Conservation (phyloP, 2,113 vertebrate species). For the Boulengeromyrus knoepffleri region DNA sequence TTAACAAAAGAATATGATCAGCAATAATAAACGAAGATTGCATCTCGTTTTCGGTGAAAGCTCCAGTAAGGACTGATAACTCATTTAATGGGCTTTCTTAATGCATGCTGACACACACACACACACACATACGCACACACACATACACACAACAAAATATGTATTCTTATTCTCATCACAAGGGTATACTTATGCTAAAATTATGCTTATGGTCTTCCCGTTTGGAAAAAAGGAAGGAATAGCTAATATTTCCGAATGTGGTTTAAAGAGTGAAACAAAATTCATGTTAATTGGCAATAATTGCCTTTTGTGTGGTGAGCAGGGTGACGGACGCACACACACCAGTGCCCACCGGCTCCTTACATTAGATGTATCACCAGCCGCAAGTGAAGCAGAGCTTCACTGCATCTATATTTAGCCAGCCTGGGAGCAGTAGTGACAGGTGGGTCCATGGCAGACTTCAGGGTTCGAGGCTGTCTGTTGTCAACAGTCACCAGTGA, state of each 20-base stretch:
- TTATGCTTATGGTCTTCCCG: neutral
- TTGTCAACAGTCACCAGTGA: neutral
- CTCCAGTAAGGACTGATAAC: neutral
- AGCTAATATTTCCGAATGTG: neutral
- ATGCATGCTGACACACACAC: neutral
- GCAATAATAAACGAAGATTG: slow-evolving; percentile 5
- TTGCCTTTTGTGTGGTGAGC: neutral
- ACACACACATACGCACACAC: neutral
- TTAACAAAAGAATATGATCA: neutral
- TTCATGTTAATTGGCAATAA: neutral
- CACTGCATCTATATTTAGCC: slow-evolving; percentile 17
- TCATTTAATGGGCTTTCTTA: neutral
- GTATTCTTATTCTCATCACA: neutral
- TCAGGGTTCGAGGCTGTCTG: neutral
- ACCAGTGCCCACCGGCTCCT: neutral
- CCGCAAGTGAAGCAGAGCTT: neutral
- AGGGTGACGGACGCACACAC: neutral
- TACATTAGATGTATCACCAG: neutral
- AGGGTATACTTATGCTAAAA: neutral
- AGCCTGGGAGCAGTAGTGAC: neutral
- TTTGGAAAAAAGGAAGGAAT: neutral
- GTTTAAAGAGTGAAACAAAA: neutral
- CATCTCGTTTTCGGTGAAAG: neutral
- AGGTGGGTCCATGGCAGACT: neutral
- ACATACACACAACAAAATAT: neutral